These are phyloP conservation scores for Misgurnus mizolepis DNA, from an alignment of 2,113 vertebrate species.

Conservation along the genomic window DNA sequence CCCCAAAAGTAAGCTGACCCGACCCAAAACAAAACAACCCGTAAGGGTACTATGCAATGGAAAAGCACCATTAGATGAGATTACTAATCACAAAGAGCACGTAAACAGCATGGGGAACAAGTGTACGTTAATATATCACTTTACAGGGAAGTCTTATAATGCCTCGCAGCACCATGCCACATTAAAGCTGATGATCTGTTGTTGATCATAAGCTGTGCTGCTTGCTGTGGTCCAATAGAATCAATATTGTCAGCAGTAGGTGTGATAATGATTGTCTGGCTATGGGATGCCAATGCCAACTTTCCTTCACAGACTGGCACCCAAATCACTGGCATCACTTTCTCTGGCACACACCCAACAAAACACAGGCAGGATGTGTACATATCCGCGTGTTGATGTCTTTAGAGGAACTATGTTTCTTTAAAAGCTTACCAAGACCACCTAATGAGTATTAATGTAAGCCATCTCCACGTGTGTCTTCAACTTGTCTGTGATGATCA, in stretches of 20 bases:
- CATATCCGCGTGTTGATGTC: background rate
- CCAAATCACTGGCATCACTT: conserved; percentile 45
- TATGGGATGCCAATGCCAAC: conserved; percentile 43
- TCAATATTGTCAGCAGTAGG: conserved; percentile 24
- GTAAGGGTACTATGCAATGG: too few relatives aligned
- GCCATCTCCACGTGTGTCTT: background rate
- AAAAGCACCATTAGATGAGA: background rate
- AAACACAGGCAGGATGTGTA: background rate
- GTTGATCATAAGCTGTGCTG: conserved; percentile 29
- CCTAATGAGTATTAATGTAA: conserved; percentile 3
- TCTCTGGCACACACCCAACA: conserved; percentile 51
- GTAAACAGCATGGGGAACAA: too few relatives aligned
- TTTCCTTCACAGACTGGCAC: conserved; percentile 34
- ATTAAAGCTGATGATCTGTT: conserved; percentile 31
- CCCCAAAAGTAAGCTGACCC: too few relatives aligned
- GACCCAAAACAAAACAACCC: too few relatives aligned
- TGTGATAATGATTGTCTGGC: conserved; percentile 56
- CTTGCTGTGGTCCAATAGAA: conserved; percentile 21
- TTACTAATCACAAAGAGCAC: too few relatives aligned
- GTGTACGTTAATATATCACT: too few relatives aligned
- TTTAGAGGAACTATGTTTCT: background rate
- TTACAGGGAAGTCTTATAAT: too few relatives aligned
- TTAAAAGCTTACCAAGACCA: background rate
- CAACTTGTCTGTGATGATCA: background rate
- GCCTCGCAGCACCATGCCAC: conserved; percentile 15